Evolutionary conservation across 2,888 invertebrate species (phyloP), one percentile per base, ranked within the genome.

Genomic region (Taphrorychus bicolor): DNA sequence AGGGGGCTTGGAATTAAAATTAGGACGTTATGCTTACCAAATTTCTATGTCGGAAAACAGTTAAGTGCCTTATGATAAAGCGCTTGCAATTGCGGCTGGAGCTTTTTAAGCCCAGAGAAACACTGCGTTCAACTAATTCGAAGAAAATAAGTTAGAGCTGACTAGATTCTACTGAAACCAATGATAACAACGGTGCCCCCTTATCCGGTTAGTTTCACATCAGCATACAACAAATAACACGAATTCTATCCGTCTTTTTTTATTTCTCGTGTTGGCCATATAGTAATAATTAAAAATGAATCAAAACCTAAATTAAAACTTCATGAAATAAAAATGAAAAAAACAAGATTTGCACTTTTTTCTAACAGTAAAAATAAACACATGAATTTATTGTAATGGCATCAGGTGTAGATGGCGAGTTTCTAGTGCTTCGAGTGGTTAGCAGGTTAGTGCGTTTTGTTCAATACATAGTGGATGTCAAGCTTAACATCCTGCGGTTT

Each of bases 151-250:
- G 52, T 22, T 48, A 48, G 54, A 66, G 66, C 66, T 66, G 66
- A 66, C 66, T 66, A 66, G 66, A 66, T 59, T 52, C 66, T 66
- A 60, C 22, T 19, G 32, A 51, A 40, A 32, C 32, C 32, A 32
- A 32, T 11, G 32, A 32, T 7, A 32, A 32, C 9, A 32, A 61
- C 41, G 45, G 3, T 32, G 54, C 19, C 54, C 56, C 54, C 22
- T 32, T 41, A 54, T 16, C 54, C 22, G 45, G 22, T 23, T 41
- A 19, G n/a, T 32, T 42, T 61, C 17, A 45, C 48, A 56, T 23
- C 32, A 18, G 16, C 17, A 48, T 32, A 11, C 16, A 54, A 59
- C 53, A 65, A 52, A 53, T 45, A 24, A 59, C 65, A 48, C 48
- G 62, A 54, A 45, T 48, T 32, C 32, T 32, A n/a, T n/a, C n/a